These are phyloP conservation scores for Polietes domitor DNA, from an alignment of 2,888 invertebrate species.

Conservation along the genomic window DNA sequence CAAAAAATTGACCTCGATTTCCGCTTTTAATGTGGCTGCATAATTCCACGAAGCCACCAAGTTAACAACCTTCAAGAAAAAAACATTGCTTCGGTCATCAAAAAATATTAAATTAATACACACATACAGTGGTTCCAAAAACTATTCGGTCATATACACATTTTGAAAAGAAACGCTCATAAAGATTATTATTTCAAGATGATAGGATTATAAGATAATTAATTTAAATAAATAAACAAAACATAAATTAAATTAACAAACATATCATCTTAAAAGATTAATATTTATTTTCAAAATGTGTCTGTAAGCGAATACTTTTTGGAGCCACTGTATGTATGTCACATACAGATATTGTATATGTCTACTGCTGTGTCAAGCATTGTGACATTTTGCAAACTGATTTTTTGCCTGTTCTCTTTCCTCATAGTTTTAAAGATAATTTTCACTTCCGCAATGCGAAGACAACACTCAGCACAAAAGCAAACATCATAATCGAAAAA, in stretches of 20 bases:
- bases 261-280: no score
- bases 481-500: neutral
- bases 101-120: no score
- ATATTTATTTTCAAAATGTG: no score
- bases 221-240: no score
- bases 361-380: no score
- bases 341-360: no score
- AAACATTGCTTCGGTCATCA: neutral
- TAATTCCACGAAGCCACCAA: constrained; percentile 16
- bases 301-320: no score
- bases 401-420: neutral
- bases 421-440: neutral
- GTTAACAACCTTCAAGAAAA: neutral
- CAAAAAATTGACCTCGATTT: constrained; percentile 26
- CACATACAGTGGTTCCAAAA: no score
- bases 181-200: neutral
- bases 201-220: no score
- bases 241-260: no score
- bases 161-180: neutral
- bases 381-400: neutral
- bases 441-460: constrained; percentile 53
- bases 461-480: neutral
- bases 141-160: no score
- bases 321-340: no score
- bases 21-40: neutral